Percentiles rank a stretch among this genome's conserved stretches.
phyloP scores from a whole-genome alignment of 2,797 vertebrate species.

The Eulemur coronatus region DNA sequence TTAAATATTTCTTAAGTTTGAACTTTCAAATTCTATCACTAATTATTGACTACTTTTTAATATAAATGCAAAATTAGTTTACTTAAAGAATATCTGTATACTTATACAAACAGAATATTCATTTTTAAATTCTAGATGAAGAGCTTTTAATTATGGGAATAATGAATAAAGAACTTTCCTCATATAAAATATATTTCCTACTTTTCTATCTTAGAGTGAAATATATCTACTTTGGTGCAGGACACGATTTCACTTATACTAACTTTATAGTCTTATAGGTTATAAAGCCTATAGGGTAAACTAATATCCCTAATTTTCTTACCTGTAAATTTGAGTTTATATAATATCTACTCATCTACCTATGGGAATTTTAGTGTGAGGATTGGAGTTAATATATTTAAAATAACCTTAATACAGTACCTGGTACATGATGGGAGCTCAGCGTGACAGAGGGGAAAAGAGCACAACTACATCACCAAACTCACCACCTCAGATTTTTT shows the following conservation, averaged over 20 bases:
- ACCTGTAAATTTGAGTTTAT: background rate
- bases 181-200: background rate
- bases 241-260: background rate
- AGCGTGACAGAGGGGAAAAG: background rate
- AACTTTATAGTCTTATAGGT: background rate
- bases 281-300: background rate
- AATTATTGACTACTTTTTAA: background rate
- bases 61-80: background rate
- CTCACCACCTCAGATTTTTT: background rate
- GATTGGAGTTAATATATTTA: background rate
- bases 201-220: background rate
- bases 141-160: background rate
- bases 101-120: background rate
- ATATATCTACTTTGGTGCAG: background rate
- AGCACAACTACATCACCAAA: background rate
- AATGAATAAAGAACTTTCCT: background rate
- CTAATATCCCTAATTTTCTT: background rate
- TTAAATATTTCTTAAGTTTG: background rate
- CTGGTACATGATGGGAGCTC: background rate
- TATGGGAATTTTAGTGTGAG: background rate
- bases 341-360: background rate
- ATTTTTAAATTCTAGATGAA: conserved; percentile 24
- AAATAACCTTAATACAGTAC: background rate
- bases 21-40: background rate
- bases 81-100: background rate